Conservation (phyloP, 2,797 vertebrate genomes). For the Hippoglossus hippoglossus region DNA sequence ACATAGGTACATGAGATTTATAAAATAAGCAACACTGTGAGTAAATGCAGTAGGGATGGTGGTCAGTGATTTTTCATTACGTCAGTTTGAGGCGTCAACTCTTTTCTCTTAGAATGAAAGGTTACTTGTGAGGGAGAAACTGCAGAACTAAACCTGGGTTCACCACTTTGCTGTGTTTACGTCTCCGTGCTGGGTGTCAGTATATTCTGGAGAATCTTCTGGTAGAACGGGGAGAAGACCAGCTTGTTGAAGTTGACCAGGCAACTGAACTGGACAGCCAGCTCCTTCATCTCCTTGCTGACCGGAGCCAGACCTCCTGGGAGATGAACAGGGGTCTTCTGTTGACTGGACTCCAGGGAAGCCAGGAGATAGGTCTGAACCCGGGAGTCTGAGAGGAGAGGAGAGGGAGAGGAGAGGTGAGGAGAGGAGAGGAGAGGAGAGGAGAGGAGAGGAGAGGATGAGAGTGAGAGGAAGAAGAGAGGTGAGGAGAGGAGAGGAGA, state of each 20-base stretch:
- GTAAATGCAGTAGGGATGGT: constrained; percentile 24
- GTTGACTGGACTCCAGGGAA: constrained; percentile 86
- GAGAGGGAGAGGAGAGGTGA: no score
- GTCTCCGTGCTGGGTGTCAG: constrained; percentile 61
- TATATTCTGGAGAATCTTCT: constrained; percentile 88
- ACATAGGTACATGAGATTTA: constrained; percentile 4
- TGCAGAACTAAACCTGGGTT: constrained; percentile 11
- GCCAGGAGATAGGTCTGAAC: constrained; percentile 90
- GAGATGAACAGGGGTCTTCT: constrained; percentile 82
- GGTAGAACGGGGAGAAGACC: constrained; percentile 96
- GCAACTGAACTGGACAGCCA: constrained; percentile 88
- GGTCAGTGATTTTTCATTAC: constrained; percentile 13
- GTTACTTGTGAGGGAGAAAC: constrained; percentile 8
- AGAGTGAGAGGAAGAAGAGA: no score
- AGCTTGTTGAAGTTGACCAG: constrained; percentile 98
- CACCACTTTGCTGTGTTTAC: constrained; percentile 30
- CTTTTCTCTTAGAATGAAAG: constrained; percentile 20
- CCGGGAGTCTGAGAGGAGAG: constrained; percentile 86
- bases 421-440: constrained; percentile 41
- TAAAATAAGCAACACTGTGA: constrained; percentile 52
- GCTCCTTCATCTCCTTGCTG: constrained; percentile 91
- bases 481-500: constrained; percentile 29
- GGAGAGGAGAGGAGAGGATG: constrained; percentile 16
- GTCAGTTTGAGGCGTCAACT: constrained; percentile 23
- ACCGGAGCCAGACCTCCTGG: constrained; percentile 92